phyloP scores from a whole-genome alignment of 2,113 vertebrate species.

The Hyla sarda region DNA sequence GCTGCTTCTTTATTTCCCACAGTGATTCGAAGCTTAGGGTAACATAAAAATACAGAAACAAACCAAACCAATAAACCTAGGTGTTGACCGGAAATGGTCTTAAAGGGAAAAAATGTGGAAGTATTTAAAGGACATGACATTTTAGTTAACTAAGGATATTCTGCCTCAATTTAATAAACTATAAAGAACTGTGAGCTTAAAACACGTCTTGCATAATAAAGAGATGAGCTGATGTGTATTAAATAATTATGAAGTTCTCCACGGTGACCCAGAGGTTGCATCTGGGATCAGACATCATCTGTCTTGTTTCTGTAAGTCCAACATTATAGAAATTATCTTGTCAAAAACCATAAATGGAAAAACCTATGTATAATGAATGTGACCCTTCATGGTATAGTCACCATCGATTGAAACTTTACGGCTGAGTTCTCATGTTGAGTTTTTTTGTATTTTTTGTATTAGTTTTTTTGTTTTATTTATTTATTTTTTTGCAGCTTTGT shows the following conservation, averaged over 20 bases:
- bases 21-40: constrained; percentile 17
- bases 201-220: neutral
- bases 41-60: constrained; percentile 1
- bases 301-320: neutral
- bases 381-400: neutral
- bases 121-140: neutral
- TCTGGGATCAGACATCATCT: neutral
- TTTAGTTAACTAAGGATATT: neutral
- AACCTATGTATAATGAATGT: neutral
- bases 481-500: too few relatives aligned
- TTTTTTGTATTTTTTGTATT: too few relatives aligned
- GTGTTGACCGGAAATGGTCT: neutral
- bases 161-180: neutral
- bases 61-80: neutral
- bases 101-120: neutral
- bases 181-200: neutral
- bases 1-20: constrained; percentile 21
- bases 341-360: neutral
- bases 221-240: neutral
- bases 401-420: too few relatives aligned
- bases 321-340: neutral
- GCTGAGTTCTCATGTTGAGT: too few relatives aligned
- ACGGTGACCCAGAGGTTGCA: neutral
- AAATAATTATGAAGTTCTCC: neutral
- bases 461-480: too few relatives aligned